These are phyloP conservation scores for Esox niger DNA, from an alignment of 2,113 vertebrate species.

Conservation along the genomic window DNA sequence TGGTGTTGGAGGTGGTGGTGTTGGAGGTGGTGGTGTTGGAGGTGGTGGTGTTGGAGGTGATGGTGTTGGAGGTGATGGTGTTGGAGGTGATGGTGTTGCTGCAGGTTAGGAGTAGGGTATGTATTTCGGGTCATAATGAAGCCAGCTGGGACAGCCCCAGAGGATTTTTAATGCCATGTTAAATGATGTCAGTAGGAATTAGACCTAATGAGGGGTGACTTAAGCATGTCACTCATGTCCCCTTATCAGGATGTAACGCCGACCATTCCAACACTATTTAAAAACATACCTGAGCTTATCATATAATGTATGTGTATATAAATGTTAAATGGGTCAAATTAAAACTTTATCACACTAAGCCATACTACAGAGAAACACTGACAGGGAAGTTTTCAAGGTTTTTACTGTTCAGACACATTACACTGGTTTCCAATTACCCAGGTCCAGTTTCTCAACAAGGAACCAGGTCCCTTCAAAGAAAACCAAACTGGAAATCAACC, in stretches of 20 bases:
- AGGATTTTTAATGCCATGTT: not conserved
- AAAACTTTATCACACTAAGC: too few relatives aligned
- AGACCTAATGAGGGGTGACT: not conserved
- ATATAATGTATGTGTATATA: too few relatives aligned
- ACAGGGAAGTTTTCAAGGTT: not conserved
- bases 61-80: too few relatives aligned
- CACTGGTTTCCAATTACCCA: conserved; percentile 49
- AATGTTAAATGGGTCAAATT: too few relatives aligned
- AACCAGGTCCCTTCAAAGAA: conserved; percentile 64
- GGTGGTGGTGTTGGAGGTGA: too few relatives aligned
- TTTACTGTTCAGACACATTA: not conserved
- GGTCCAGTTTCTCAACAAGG: conserved; percentile 38
- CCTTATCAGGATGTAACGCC: not conserved
- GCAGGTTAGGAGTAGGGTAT: not conserved
- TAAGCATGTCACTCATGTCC: not conserved
- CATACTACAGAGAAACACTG: too few relatives aligned
- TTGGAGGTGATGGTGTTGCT: too few relatives aligned
- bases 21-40: too few relatives aligned
- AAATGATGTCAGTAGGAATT: not conserved
- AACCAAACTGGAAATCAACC: conserved; percentile 41
- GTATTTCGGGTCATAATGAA: not conserved
- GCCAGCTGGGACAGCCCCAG: not conserved
- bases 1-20: too few relatives aligned
- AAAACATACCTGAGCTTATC: too few relatives aligned
- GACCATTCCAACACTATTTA: too few relatives aligned